phyloP scores from a whole-genome alignment of 92 coral and sea anemone species.

The Siderastrea radians region DNA sequence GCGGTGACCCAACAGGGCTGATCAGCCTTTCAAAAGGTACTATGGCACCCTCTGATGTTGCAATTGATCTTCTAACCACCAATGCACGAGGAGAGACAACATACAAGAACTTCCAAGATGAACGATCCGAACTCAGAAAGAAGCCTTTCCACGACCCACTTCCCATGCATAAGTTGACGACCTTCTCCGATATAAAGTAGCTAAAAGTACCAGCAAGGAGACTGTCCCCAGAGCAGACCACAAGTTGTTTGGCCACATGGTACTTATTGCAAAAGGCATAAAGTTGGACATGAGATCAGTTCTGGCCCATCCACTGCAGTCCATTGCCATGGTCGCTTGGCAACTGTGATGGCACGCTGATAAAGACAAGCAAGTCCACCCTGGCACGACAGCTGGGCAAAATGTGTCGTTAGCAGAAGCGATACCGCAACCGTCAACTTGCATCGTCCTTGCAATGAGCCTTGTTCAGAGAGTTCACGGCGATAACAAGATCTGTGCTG shows the following conservation, averaged over 20 bases:
- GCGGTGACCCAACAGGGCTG: too few relatives aligned
- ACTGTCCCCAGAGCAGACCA: slow-evolving; percentile 69
- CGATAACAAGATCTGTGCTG: slow-evolving; percentile 52
- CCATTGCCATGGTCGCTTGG: slow-evolving; percentile 73
- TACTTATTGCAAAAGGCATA: slow-evolving; percentile 65
- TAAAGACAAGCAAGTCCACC: slow-evolving; percentile 64
- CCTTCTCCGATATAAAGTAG: slow-evolving; percentile 43
- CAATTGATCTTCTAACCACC: slow-evolving; percentile 11
- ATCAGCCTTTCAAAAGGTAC: too few relatives aligned
- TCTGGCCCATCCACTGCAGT: slow-evolving; percentile 58
- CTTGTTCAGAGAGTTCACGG: slow-evolving; percentile 59
- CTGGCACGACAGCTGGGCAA: slow-evolving; percentile 58
- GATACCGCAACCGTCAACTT: slow-evolving; percentile 48
- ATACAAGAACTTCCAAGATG: slow-evolving; percentile 48
- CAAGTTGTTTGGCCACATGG: slow-evolving; percentile 75
- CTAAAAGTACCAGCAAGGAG: slow-evolving; percentile 61
- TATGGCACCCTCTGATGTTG: too few relatives aligned
- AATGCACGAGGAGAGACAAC: slow-evolving; percentile 52
- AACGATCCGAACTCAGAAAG: slow-evolving; percentile 9
- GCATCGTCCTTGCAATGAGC: slow-evolving; percentile 66
- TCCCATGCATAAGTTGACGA: slow-evolving; percentile 43
- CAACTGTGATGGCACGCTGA: slow-evolving; percentile 62
- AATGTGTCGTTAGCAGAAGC: slow-evolving; percentile 40
- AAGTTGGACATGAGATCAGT: slow-evolving; percentile 67
- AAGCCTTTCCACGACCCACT: slow-evolving; percentile 61